Conservation (phyloP, 2,797 vertebrate genomes). For the Rallus crepitans region DNA sequence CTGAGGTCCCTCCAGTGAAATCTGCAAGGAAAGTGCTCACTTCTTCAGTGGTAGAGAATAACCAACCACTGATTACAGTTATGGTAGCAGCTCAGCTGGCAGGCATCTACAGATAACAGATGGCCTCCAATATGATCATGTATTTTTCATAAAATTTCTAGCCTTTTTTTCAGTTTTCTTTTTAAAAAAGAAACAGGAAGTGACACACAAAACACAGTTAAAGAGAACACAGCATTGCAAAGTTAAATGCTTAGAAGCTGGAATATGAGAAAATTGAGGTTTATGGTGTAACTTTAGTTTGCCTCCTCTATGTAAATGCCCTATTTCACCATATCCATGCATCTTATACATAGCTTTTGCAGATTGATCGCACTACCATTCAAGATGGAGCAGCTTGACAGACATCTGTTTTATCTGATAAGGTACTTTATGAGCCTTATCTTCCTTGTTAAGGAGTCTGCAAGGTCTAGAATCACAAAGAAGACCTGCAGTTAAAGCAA, state of each 20-base stretch:
- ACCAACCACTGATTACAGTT: neutral
- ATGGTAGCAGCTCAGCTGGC: neutral
- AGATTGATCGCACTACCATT: neutral
- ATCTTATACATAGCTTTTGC: neutral
- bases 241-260: neutral
- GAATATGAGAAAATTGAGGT: neutral
- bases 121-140: neutral
- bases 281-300: neutral
- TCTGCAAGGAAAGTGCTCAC: neutral
- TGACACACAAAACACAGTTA: neutral
- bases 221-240: neutral
- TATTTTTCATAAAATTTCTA: neutral
- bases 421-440: neutral
- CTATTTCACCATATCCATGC: neutral
- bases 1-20: neutral
- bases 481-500: neutral
- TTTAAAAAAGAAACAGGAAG: constrained; percentile 7
- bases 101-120: neutral
- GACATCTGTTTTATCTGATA: neutral
- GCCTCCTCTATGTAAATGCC: neutral
- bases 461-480: neutral
- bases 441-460: neutral
- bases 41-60: neutral
- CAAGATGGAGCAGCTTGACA: neutral
- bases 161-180: neutral